Percentiles rank a stretch among this genome's conserved stretches.
These are phyloP conservation scores for Elgaria multicarinata DNA, from an alignment of 2,113 vertebrate genomes.

Conservation along the genomic window DNA sequence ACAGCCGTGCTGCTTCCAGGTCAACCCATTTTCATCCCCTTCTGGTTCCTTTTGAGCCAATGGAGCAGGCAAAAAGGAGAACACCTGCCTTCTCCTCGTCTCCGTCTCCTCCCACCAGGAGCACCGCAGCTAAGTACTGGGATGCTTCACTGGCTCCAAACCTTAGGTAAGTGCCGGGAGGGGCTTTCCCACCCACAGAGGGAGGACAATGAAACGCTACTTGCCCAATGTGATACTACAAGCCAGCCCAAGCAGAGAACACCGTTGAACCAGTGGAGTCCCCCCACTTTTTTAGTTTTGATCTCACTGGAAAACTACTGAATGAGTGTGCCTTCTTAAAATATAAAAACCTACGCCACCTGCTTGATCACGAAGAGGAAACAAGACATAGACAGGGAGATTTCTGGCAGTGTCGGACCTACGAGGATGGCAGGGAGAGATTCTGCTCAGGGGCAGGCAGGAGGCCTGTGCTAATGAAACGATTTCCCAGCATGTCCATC, in stretches of 20 bases:
- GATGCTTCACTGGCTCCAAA: background rate
- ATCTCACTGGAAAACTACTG: background rate
- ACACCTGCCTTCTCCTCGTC: background rate
- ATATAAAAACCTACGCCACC: background rate
- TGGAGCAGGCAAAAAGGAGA: too few relatives aligned
- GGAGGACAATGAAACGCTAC: too few relatives aligned
- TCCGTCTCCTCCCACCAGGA: background rate
- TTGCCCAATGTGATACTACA: too few relatives aligned
- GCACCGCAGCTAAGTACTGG: background rate
- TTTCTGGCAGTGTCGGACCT: too few relatives aligned
- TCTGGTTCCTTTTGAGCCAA: too few relatives aligned
- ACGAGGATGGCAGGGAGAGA: accelerated
- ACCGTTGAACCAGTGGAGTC: background rate
- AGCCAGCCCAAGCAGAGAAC: background rate
- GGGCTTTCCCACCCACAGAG: too few relatives aligned
- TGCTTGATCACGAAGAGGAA: background rate
- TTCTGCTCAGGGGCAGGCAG: background rate
- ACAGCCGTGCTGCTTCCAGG: too few relatives aligned
- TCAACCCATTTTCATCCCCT: too few relatives aligned
- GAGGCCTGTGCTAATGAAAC: background rate
- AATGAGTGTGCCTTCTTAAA: background rate
- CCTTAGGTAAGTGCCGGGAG: too few relatives aligned
- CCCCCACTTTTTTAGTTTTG: too few relatives aligned
- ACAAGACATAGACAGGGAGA: too few relatives aligned
- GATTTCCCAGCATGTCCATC: background rate